Evolutionary conservation across 2,888 invertebrate species (phyloP).

Genomic region (Gryllus longicercus): DNA sequence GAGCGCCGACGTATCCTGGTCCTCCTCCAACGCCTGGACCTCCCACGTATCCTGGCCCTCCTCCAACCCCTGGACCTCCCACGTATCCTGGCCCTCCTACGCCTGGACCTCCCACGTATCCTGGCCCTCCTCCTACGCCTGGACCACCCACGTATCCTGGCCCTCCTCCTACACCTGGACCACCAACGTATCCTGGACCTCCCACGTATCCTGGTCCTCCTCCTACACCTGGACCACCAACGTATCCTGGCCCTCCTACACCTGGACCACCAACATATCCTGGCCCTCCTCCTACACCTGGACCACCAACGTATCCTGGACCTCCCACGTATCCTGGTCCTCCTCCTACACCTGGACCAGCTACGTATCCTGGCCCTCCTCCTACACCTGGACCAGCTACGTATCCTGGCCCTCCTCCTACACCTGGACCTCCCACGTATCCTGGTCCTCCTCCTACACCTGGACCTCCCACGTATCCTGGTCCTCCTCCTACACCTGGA

Average conservation of each 20-base stretch:
- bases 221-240: slow-evolving; percentile 30
- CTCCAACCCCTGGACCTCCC: neutral
- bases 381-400: slow-evolving; percentile 29
- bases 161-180: slow-evolving; percentile 24
- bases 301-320: too few species aligned
- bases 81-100: slow-evolving; percentile 23
- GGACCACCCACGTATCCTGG: slow-evolving; percentile 35
- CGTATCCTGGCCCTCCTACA: slow-evolving; percentile 17
- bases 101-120: slow-evolving; percentile 21
- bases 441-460: slow-evolving; percentile 25
- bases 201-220: slow-evolving; percentile 29
- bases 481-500: slow-evolving; percentile 26
- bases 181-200: too few species aligned
- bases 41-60: slow-evolving; percentile 19
- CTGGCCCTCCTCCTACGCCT: slow-evolving; percentile 20
- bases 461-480: slow-evolving; percentile 22
- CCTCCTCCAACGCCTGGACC: slow-evolving; percentile 26
- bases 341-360: slow-evolving; percentile 20
- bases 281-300: neutral
- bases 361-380: slow-evolving; percentile 22
- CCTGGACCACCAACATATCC: too few species aligned
- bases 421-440: slow-evolving; percentile 25
- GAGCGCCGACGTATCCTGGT: slow-evolving; percentile 19
- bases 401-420: slow-evolving; percentile 24
- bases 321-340: slow-evolving; percentile 1